A percentile compares a stretch with the other conserved stretches of the same genome.
Conservation (phyloP, 2,113 vertebrate genomes). For the Microtus montanus region DNA sequence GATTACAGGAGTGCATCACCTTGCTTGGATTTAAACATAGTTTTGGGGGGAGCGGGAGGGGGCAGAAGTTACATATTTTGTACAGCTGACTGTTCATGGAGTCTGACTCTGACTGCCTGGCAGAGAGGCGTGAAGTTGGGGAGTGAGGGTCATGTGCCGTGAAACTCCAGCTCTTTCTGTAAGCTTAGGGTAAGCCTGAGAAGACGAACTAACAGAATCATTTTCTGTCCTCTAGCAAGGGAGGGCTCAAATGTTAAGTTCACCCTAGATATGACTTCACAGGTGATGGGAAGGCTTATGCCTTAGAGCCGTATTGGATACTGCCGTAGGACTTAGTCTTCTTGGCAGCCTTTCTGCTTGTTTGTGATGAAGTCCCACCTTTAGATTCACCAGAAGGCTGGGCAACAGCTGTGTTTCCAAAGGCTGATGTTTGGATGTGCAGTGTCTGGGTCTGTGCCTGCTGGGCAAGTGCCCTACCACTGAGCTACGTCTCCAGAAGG, state of each 20-base stretch:
- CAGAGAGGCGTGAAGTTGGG: not conserved
- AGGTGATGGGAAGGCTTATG: not conserved
- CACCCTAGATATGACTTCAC: not conserved
- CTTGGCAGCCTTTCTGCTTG: not conserved
- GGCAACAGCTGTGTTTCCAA: not conserved
- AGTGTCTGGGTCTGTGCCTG: not conserved
- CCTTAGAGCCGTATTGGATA: not conserved
- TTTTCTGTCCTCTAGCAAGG: not conserved
- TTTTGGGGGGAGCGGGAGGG: not conserved
- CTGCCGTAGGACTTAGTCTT: not conserved
- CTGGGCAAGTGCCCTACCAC: not conserved
- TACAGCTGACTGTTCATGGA: not conserved
- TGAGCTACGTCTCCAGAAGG: not conserved
- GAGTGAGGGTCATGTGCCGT: accelerated
- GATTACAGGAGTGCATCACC: not conserved
- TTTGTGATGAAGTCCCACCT: not conserved
- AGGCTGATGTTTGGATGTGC: not conserved
- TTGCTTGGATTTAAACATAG: not conserved
- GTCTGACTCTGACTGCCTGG: not conserved
- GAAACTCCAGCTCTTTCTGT: accelerated
- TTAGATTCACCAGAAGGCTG: not conserved
- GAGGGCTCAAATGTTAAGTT: not conserved
- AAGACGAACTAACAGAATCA: not conserved
- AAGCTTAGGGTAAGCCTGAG: not conserved
- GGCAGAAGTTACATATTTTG: not conserved